phyloP scores from a whole-genome alignment of 2,888 invertebrate species.

The Heteromurus nitidus region DNA sequence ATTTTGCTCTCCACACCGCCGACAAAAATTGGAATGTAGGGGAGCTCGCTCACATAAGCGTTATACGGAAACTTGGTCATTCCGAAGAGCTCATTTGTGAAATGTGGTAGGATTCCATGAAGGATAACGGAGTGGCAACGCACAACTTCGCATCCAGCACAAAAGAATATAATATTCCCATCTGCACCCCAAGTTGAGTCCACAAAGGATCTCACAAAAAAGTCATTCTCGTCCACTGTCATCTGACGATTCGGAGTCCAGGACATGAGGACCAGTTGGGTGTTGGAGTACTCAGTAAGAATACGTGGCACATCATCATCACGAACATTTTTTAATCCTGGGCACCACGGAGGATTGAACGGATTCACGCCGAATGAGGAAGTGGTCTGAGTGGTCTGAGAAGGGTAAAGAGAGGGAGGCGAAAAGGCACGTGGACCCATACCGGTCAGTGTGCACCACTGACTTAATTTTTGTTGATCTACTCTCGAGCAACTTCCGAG shows the following conservation, averaged over 20 bases:
- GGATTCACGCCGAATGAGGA: background rate
- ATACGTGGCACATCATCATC: background rate
- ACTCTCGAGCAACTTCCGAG: too few species aligned
- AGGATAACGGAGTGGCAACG: background rate
- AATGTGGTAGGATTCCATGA: background rate
- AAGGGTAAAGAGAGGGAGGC: too few species aligned
- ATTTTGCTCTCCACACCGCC: background rate
- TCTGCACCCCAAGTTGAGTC: background rate
- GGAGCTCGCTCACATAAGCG: background rate
- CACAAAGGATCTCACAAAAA: background rate
- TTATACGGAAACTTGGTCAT: background rate
- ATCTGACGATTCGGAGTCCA: background rate
- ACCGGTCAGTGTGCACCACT: too few species aligned
- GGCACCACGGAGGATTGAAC: too few species aligned
- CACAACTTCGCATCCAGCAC: background rate
- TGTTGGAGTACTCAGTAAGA: background rate
- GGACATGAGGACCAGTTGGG: background rate
- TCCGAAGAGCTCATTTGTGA: background rate
- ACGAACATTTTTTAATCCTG: background rate
- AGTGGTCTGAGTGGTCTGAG: too few species aligned
- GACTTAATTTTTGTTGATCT: too few species aligned
- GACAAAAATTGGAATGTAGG: background rate
- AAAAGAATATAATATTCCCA: slow-evolving; percentile 5
- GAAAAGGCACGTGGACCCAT: too few species aligned
- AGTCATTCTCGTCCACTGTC: background rate